Evolutionary conservation across 53 echinoderm and acorn worm species (phyloP).

Genomic region (Antedon mediterranea): DNA sequence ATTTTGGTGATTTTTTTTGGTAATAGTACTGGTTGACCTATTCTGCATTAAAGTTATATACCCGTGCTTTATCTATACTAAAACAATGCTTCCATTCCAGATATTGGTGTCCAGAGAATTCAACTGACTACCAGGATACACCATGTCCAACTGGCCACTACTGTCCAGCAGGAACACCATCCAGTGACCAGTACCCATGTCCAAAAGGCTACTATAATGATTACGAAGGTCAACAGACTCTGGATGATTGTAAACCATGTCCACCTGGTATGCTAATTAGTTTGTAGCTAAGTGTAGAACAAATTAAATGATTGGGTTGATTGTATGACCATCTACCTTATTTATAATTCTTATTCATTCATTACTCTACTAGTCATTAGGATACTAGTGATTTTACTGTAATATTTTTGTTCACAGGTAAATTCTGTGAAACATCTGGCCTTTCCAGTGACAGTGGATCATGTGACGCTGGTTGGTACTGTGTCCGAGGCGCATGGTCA

Average conservation of each 20-base stretch:
- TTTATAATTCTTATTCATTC: no score
- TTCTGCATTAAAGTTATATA: background rate
- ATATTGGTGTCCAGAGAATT: slow-evolving; percentile 78
- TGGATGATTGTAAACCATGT: slow-evolving; percentile 87
- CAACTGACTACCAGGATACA: slow-evolving; percentile 45
- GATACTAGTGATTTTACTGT: no score
- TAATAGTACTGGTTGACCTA: background rate
- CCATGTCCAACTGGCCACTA: slow-evolving; percentile 86
- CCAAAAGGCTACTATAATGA: slow-evolving; percentile 91
- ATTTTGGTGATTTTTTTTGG: background rate
- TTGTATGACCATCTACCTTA: no score
- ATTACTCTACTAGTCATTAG: no score
- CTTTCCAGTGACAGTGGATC: slow-evolving; percentile 42
- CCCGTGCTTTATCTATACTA: background rate
- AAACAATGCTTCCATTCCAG: no score
- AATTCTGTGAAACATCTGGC: slow-evolving; percentile 69
- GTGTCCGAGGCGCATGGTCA: slow-evolving; percentile 84
- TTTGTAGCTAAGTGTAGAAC: no score
- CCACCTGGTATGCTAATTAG: slow-evolving; percentile 48
- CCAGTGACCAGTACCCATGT: slow-evolving; percentile 66
- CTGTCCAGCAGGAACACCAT: slow-evolving; percentile 60
- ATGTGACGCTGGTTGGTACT: slow-evolving; percentile 91
- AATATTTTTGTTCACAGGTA: slow-evolving; percentile 35
- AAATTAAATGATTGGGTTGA: no score
- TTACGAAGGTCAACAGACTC: slow-evolving; percentile 47